phyloP scores from a whole-genome alignment of 2,888 invertebrate genomes.

The Amblyteles armatorius region DNA sequence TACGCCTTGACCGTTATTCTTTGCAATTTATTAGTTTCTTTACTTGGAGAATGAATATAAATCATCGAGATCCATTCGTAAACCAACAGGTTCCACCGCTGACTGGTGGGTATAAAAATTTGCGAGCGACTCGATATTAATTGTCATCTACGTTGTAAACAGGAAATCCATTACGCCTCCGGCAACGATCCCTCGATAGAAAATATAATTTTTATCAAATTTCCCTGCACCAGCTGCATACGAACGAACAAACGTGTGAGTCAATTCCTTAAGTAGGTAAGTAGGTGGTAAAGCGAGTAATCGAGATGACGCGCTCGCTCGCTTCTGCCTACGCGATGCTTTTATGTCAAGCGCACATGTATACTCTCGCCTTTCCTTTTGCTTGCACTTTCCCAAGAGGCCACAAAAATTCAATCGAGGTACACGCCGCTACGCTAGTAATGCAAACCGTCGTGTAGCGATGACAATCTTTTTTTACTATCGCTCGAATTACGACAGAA shows the following conservation, averaged over 20 bases:
- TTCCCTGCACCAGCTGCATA: conserved; percentile 26
- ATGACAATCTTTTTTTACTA: too few relatives aligned
- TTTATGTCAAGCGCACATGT: neutral
- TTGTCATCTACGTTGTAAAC: conserved; percentile 67
- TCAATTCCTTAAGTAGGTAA: conserved; percentile 66
- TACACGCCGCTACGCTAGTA: neutral
- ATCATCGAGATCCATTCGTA: conserved; percentile 46
- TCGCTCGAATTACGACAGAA: too few relatives aligned
- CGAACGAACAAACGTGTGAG: conserved; percentile 35
- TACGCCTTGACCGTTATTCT: conserved; percentile 21
- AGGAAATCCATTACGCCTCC: conserved; percentile 64
- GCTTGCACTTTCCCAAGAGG: neutral
- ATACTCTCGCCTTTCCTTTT: neutral
- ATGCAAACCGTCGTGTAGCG: too few relatives aligned
- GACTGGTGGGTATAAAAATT: neutral
- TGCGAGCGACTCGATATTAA: conserved; percentile 61
- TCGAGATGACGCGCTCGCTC: conserved; percentile 55
- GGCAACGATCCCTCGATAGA: conserved; percentile 39
- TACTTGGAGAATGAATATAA: conserved; percentile 7
- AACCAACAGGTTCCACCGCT: conserved; percentile 19
- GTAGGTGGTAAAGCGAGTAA: conserved; percentile 69
- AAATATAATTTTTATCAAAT: conserved; percentile 45
- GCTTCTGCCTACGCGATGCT: conserved; percentile 56
- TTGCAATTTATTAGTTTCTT: conserved; percentile 34
- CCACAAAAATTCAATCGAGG: neutral